Conservation (phyloP, 2,888 invertebrate genomes). For the Troides aeacus region DNA sequence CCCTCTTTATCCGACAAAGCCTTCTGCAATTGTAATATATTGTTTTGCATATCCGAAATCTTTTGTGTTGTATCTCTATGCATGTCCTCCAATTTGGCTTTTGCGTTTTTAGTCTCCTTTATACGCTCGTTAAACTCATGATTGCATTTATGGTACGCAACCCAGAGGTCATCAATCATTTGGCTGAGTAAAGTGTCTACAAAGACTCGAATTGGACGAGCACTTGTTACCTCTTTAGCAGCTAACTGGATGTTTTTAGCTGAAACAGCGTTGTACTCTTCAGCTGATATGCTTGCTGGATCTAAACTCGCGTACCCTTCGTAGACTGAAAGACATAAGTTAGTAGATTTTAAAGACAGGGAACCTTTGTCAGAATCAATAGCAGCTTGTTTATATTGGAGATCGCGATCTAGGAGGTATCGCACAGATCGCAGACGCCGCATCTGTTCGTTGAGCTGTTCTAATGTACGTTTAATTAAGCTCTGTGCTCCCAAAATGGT, state of each 20-base stretch:
- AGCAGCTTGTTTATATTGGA: slow-evolving; percentile 90
- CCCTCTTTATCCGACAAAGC: slow-evolving; percentile 90
- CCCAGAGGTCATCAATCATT: slow-evolving; percentile 88
- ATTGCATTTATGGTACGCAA: slow-evolving; percentile 88
- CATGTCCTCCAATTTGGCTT: slow-evolving; percentile 90
- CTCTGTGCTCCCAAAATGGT: slow-evolving; percentile 85
- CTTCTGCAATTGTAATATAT: slow-evolving; percentile 87
- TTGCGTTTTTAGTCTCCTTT: slow-evolving; percentile 87
- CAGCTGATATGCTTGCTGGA: slow-evolving; percentile 83
- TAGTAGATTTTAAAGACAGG: slow-evolving; percentile 84
- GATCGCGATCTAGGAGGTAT: slow-evolving; percentile 90
- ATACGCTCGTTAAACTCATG: slow-evolving; percentile 88
- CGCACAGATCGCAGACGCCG: slow-evolving; percentile 88
- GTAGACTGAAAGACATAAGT: slow-evolving; percentile 84
- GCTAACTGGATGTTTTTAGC: slow-evolving; percentile 84
- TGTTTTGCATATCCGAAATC: slow-evolving; percentile 88
- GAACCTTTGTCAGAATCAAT: slow-evolving; percentile 88
- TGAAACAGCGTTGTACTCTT: slow-evolving; percentile 88
- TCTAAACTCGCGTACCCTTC: slow-evolving; percentile 83
- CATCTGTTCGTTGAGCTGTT: slow-evolving; percentile 91
- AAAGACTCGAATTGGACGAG: slow-evolving; percentile 86
- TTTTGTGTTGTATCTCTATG: slow-evolving; percentile 86
- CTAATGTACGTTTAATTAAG: slow-evolving; percentile 85
- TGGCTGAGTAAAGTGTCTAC: slow-evolving; percentile 90
- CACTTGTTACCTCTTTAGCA: slow-evolving; percentile 86